Evolutionary conservation across 2,113 vertebrate species (phyloP), one percentile per base, ranked within the genome.

Genomic region (Seriola aureovittata): DNA sequence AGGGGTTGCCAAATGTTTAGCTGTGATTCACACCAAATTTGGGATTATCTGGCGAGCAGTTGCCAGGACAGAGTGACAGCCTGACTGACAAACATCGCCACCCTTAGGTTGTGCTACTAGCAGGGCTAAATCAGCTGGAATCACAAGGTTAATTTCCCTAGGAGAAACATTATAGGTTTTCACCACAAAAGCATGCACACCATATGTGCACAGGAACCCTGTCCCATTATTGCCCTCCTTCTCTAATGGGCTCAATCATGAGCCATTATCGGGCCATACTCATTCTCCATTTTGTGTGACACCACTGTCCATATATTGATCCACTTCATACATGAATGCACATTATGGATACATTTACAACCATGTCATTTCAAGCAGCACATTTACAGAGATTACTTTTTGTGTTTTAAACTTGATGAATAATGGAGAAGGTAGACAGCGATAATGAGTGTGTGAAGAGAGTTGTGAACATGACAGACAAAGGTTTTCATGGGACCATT

Each of bases 241-340:
- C 66, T 66, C 19, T 80, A 82, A 80, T 82, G 48, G 84, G 6
- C 48, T 73, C 57, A 50, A 52, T 69, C 67, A 60, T 0, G 14
- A 46, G 17, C 74, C 87, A 83, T 85, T 82, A 60, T 75, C 65
- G 64, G 59, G 14, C 4, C 40, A 52, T 48, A n/a, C 25, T 70
- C 40, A 36, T 83, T 84, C 54, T 85, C 73, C 54, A 44, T 76
- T 75, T 67, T 88, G 75, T 66, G 78, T 60, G 62, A 85, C 63
- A 85, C 66, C 57, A 46, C 57, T 42, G 62, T 85, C 81, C 71
- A 77, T 64, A 65, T 82, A 84, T 82, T 68, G 86, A 82, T 88
- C 60, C 12, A 6, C 54, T 70, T 21, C 38, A 50, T 71, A 71
- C 66, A 78, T 52, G 36, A 69, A 75, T 68, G 70, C 71, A 77